Conservation (phyloP, 2,113 vertebrate genomes). For the Suncus etruscus region DNA sequence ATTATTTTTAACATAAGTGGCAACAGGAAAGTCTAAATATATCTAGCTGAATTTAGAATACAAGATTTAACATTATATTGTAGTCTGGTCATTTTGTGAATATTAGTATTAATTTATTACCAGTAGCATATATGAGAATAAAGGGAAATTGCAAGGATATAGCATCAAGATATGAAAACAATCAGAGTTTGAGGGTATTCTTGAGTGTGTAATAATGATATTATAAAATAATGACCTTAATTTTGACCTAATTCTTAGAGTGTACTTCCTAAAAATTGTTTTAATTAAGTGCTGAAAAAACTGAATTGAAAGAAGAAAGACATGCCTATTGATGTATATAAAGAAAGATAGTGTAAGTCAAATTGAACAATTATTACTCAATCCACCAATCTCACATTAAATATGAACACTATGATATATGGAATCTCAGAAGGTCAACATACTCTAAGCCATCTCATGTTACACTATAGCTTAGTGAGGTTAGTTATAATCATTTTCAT, state of each 20-base stretch:
- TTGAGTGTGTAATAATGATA: neutral
- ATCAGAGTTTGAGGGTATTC: neutral
- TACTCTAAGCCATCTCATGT: neutral
- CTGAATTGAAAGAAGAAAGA: neutral
- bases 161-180: neutral
- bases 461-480: neutral
- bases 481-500: neutral
- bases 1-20: no score
- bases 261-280: neutral
- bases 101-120: neutral
- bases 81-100: neutral
- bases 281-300: neutral
- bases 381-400: neutral
- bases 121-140: neutral
- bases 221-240: neutral
- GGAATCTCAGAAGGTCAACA: neutral
- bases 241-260: neutral
- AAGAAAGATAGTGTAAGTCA: neutral
- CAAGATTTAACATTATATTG: neutral
- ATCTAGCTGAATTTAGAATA: neutral
- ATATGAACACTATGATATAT: neutral
- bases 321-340: neutral
- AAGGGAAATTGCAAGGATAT: neutral
- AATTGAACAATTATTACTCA: neutral
- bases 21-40: neutral